Evolutionary conservation across 2,888 invertebrate genomes (phyloP).

Genomic region (Tromatobia lineatoria): DNA sequence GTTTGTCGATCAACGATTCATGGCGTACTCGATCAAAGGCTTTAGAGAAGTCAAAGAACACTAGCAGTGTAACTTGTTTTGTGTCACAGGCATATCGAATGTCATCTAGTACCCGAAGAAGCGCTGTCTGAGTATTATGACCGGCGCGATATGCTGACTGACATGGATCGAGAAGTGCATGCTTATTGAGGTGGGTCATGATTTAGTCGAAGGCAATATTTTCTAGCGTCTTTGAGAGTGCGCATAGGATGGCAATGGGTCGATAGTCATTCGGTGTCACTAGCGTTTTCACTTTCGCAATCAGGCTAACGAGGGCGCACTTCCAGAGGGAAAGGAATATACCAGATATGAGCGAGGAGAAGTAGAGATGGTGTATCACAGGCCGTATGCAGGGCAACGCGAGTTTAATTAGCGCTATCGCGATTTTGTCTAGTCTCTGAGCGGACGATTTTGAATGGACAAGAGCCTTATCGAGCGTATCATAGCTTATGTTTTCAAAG

Average conservation of each 20-base stretch:
- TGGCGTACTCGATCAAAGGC: conserved; percentile 76
- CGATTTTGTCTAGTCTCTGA: background rate
- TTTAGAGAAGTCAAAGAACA: conserved; percentile 75
- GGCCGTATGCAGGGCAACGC: no score
- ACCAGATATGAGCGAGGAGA: no score
- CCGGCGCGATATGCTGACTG: conserved; percentile 58
- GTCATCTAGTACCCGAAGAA: conserved; percentile 73
- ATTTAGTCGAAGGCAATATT: conserved; percentile 69
- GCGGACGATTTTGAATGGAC: conserved; percentile 5
- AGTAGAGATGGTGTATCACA: no score
- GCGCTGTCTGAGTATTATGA: conserved; percentile 74
- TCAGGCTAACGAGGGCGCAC: conserved; percentile 69
- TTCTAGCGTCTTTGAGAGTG: conserved; percentile 71
- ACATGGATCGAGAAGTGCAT: conserved; percentile 71
- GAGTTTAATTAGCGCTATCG: conserved; percentile 46
- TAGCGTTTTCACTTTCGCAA: conserved; percentile 70
- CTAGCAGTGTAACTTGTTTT: conserved; percentile 67
- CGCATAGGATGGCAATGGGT: conserved; percentile 72
- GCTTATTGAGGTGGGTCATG: conserved; percentile 61
- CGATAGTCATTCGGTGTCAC: conserved; percentile 67
- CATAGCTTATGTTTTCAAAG: background rate
- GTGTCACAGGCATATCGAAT: conserved; percentile 71
- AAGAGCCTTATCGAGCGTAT: conserved; percentile 10
- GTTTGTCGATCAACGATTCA: no score
- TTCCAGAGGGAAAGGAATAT: no score